Evolutionary conservation across 2,797 vertebrate species (phyloP).

Genomic region (Ataeniobius toweri): DNA sequence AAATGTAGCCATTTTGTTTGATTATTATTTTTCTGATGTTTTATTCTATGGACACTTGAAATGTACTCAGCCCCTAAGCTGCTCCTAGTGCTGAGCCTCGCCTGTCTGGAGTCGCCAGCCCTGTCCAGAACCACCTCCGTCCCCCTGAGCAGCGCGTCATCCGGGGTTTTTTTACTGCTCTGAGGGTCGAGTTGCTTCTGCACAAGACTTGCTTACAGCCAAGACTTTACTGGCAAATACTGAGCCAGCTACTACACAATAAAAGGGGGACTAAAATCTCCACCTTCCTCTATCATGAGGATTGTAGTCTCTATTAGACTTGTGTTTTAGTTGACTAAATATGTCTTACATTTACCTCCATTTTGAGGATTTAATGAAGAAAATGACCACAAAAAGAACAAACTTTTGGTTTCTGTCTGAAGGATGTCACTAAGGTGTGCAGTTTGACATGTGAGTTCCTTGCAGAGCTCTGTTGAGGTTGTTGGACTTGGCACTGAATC

Average conservation of each 20-base stretch:
- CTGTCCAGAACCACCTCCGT: constrained; percentile 39
- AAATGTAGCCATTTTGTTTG: constrained; percentile 63
- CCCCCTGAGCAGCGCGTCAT: constrained; percentile 14
- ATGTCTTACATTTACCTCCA: constrained; percentile 69
- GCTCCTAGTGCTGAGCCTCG: constrained; percentile 75
- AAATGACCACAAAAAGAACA: constrained; percentile 48
- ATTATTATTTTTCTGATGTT: constrained; percentile 48
- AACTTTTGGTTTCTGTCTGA: constrained; percentile 45
- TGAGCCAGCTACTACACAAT: constrained; percentile 67
- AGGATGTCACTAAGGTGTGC: constrained; percentile 50
- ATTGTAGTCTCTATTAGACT: constrained; percentile 63
- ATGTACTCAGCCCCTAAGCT: constrained; percentile 73
- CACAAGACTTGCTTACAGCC: constrained; percentile 48
- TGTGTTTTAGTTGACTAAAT: constrained; percentile 66
- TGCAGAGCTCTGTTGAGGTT: constrained; percentile 45
- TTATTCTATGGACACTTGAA: constrained; percentile 74
- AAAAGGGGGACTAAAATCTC: constrained; percentile 59
- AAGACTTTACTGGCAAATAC: constrained; percentile 64
- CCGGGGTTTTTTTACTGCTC: background rate
- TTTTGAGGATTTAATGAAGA: constrained; percentile 48
- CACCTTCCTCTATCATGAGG: constrained; percentile 56
- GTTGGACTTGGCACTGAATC: constrained; percentile 65
- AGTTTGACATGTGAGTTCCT: constrained; percentile 39
- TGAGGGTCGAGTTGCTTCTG: constrained; percentile 20
- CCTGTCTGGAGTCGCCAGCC: constrained; percentile 61